A percentile compares a stretch with the other conserved stretches of the same genome.
These are phyloP conservation scores for Rhynchonycteris naso DNA, from an alignment of 2,797 vertebrate genomes.

Conservation along the genomic window DNA sequence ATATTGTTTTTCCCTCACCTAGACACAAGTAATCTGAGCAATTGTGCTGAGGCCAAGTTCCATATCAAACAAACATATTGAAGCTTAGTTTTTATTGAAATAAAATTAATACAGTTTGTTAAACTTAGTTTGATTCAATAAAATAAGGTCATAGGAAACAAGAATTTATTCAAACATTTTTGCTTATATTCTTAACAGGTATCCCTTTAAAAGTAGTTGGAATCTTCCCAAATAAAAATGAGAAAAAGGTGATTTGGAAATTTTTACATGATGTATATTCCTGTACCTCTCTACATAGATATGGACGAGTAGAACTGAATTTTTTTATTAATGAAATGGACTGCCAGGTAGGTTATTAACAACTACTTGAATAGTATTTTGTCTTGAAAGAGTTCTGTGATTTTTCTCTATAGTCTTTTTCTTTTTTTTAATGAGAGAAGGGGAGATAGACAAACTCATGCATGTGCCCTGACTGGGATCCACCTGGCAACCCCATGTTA, in stretches of 20 bases:
- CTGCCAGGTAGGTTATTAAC: slow-evolving; percentile 88
- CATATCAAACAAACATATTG: background rate
- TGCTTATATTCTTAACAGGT: slow-evolving; percentile 86
- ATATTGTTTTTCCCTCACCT: background rate
- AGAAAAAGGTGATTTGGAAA: slow-evolving; percentile 90
- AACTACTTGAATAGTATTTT: background rate
- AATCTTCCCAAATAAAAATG: slow-evolving; percentile 87
- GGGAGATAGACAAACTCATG: too few species aligned
- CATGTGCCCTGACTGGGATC: too few species aligned
- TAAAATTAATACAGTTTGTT: slow-evolving; percentile 12
- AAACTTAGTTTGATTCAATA: slow-evolving; percentile 33
- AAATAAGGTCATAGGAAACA: slow-evolving; percentile 20
- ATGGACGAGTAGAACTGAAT: slow-evolving; percentile 94
- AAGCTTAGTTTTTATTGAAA: background rate
- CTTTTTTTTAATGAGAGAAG: too few species aligned
- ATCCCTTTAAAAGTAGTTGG: slow-evolving; percentile 93
- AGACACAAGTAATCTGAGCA: background rate
- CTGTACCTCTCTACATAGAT: slow-evolving; percentile 90
- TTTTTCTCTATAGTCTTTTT: background rate
- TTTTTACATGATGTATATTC: slow-evolving; percentile 91
- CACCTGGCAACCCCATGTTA: too few species aligned
- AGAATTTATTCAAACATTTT: slow-evolving; percentile 54
- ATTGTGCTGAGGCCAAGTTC: background rate
- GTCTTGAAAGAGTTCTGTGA: background rate
- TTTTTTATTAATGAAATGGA: slow-evolving; percentile 93